phyloP scores from a whole-genome alignment of 2,888 invertebrate genomes.

The Scaptomyza polygonia region DNA sequence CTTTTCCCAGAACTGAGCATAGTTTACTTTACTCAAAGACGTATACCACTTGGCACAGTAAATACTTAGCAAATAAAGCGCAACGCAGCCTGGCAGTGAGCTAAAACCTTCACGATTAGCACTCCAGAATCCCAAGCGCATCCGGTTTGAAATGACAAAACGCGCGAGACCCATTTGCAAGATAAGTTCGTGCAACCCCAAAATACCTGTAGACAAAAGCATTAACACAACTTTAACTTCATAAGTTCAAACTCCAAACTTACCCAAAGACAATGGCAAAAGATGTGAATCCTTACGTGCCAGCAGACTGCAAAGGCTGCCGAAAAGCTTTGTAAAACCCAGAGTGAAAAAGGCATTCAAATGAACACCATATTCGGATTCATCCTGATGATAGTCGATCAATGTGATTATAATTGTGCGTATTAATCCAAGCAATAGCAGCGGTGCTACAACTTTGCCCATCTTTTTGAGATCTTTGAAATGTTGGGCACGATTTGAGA shows the following conservation, averaged over 20 bases:
- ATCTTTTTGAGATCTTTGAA: conserved; percentile 62
- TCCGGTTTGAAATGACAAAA: conserved; percentile 88
- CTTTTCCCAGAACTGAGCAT: conserved; percentile 65
- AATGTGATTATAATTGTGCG: conserved; percentile 87
- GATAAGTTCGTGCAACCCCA: conserved; percentile 88
- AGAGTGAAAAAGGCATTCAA: conserved; percentile 99
- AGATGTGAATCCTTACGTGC: conserved; percentile 70
- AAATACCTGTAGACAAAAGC: conserved; percentile 82
- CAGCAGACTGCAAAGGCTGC: conserved; percentile 85
- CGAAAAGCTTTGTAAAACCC: conserved; percentile 91
- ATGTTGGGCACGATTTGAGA: conserved; percentile 85
- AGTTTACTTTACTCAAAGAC: conserved; percentile 68
- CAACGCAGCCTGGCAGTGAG: conserved; percentile 93
- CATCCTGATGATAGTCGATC: conserved; percentile 93
- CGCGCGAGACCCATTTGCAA: conserved; percentile 87
- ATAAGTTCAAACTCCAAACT: conserved; percentile 18
- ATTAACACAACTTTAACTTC: background rate
- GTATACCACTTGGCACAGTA: conserved; percentile 86
- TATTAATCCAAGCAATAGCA: conserved; percentile 87
- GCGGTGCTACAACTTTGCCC: conserved; percentile 81
- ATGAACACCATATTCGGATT: conserved; percentile 97
- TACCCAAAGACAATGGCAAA: conserved; percentile 83
- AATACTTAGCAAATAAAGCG: conserved; percentile 91
- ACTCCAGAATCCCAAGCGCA: conserved; percentile 87
- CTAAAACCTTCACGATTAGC: conserved; percentile 97